Conservation (phyloP, 2,888 invertebrate species). For the Chrysina gloriosa region DNA sequence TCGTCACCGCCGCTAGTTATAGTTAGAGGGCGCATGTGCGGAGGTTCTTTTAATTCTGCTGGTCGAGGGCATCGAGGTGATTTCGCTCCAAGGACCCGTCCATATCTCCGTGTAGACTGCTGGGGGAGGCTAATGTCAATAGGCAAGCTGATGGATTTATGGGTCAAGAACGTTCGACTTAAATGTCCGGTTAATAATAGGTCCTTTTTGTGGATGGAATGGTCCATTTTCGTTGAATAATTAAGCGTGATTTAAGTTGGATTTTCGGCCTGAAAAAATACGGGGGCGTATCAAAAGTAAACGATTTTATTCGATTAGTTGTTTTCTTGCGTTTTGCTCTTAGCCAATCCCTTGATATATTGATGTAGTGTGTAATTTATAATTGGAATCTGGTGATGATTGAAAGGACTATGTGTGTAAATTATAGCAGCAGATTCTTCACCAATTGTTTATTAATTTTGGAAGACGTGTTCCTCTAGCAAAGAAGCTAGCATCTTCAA, state of each 20-base stretch:
- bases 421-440: no score
- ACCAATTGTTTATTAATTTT: no score
- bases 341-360: no score
- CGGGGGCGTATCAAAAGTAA: no score
- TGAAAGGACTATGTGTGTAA: no score
- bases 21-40: conserved; percentile 34
- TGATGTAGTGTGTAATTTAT: no score
- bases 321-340: background rate
- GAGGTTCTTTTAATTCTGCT: background rate
- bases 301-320: background rate
- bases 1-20: background rate
- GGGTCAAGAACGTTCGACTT: conserved; percentile 9
- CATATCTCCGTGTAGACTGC: background rate
- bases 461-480: no score
- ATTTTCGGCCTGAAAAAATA: no score
- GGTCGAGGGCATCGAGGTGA: background rate
- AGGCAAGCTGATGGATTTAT: background rate
- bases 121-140: conserved; percentile 1
- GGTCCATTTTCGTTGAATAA: background rate
- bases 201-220: no score
- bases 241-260: background rate
- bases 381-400: no score
- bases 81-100: background rate
- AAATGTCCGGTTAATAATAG: conserved; percentile 5
- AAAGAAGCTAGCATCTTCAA: no score